Evolutionary conservation across 2,888 invertebrate species (phyloP), one percentile per base, ranked within the genome.

Genomic region (Latheticus oryzae): DNA sequence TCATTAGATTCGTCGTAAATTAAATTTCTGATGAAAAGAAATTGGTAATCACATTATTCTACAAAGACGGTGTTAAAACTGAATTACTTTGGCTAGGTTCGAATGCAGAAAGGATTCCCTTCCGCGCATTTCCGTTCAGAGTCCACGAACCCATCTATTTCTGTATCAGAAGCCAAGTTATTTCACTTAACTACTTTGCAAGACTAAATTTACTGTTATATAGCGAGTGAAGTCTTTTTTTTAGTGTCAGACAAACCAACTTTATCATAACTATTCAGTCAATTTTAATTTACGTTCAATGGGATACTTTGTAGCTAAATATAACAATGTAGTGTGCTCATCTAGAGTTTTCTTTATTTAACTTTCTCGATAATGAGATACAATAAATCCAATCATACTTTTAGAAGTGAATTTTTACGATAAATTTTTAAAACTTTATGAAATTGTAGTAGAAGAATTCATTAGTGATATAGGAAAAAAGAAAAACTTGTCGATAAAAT

Each of bases 171-270:
- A 55, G 32, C 42, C 7, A 32, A 40, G 32, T 47, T 43, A 40
- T 48, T 56, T 56, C 50, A 50, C 56, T 56, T 56, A 55, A 48
- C 48, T 40, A 40, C 55, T 45, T 38, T 35, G 40, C 35, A 26
- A 54, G 32, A 56, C 56, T 56, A 56, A 56, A 56, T 56, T 56
- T 56, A 56, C 47, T 32, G 42, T 56, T 56, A 56, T 56, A 48
- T 55, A 21, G 55, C 35, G 48, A 54, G 55, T 55, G 48, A 50
- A 42, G 56, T 42, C 48, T 11, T 35, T 38, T 50, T 56, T 56
- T 56, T 56, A 56, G 42, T 50, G 35, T 40, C 48, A 35, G 50
- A 56, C 50, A 56, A 56, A 56, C 50, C 56, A 56, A 50, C 56
- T 56, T 56, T 56, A 42, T 50, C 35, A 32, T 56, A 56, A 55